Evolutionary conservation across 1,140 invertebrate genomes (phyloP).

Genomic region (Zaprionus nigranus): DNA sequence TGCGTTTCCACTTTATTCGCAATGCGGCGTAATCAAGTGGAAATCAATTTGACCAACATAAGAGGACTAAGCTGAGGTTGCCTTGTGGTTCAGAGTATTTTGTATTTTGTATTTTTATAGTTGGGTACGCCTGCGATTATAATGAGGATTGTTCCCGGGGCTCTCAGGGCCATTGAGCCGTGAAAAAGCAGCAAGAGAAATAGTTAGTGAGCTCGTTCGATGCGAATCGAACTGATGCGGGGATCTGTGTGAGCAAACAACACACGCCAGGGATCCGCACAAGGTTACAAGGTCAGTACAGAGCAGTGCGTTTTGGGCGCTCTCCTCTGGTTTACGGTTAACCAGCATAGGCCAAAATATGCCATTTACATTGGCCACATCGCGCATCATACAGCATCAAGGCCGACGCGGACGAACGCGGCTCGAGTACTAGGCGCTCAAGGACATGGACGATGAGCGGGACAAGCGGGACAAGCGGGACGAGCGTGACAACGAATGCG

Average conservation of each 20-base stretch:
- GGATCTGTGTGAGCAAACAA: conserved; percentile 32
- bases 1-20: conserved; percentile 69
- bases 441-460: conserved; percentile 40
- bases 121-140: conserved; percentile 65
- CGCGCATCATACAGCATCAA: conserved; percentile 45
- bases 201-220: not conserved
- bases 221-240: not conserved
- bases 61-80: conserved; percentile 48
- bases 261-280: conserved; percentile 51
- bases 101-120: conserved; percentile 10
- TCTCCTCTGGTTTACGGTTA: conserved; percentile 55
- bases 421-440: conserved; percentile 32
- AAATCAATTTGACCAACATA: conserved; percentile 83
- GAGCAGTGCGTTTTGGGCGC: conserved; percentile 18
- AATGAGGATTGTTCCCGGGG: conserved; percentile 60
- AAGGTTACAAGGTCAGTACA: conserved; percentile 70
- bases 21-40: conserved; percentile 75
- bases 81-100: conserved; percentile 9
- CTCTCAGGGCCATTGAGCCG: conserved; percentile 65
- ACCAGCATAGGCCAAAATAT: conserved; percentile 80
- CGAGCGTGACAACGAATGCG: not conserved
- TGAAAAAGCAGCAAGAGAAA: conserved; percentile 51
- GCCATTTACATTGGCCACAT: conserved; percentile 76
- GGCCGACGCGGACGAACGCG: conserved; percentile 35
- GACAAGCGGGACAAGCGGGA: conserved; percentile 19